Percentiles rank a stretch among this genome's conserved stretches.
These are phyloP conservation scores for Tragulus kanchil DNA, from an alignment of 2,113 vertebrate species.

Conservation along the genomic window DNA sequence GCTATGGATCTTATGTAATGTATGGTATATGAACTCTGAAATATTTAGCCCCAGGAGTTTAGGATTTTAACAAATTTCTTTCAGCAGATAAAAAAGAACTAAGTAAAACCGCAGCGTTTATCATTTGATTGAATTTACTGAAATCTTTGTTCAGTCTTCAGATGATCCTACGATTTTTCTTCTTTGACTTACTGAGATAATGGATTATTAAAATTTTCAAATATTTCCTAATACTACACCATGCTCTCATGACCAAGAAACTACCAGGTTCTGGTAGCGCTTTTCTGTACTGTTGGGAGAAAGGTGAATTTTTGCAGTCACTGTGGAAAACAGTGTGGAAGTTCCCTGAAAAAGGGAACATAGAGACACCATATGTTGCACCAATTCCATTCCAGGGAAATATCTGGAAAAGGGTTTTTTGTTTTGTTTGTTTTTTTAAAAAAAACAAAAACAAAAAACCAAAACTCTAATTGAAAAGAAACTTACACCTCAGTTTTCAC, in stretches of 20 bases:
- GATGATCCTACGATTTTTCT: slow-evolving; percentile 14
- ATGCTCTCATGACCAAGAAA: slow-evolving; percentile 4
- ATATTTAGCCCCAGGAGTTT: slow-evolving; percentile 36
- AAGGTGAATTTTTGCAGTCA: not conserved
- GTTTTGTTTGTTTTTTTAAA: too few species aligned
- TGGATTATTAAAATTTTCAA: not conserved
- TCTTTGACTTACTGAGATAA: not conserved
- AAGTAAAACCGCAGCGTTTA: not conserved
- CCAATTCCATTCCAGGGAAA: not conserved
- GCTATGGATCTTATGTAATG: not conserved
- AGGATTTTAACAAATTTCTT: not conserved
- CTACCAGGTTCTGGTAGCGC: not conserved
- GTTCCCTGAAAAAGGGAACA: not conserved
- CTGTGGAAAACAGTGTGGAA: not conserved
- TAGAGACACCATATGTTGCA: not conserved
- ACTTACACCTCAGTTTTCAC: not conserved
- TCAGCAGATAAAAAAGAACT: not conserved
- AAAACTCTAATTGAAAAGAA: not conserved
- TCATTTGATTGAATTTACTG: not conserved
- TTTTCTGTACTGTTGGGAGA: not conserved
- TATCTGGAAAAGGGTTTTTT: not conserved
- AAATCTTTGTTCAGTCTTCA: slow-evolving; percentile 8
- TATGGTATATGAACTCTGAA: not conserved
- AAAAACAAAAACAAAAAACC: not conserved
- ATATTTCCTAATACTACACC: slow-evolving; percentile 2